Base-by-base conservation (phyloP, 1,140 invertebrate genomes). In the Drosophila sp. region DNA sequence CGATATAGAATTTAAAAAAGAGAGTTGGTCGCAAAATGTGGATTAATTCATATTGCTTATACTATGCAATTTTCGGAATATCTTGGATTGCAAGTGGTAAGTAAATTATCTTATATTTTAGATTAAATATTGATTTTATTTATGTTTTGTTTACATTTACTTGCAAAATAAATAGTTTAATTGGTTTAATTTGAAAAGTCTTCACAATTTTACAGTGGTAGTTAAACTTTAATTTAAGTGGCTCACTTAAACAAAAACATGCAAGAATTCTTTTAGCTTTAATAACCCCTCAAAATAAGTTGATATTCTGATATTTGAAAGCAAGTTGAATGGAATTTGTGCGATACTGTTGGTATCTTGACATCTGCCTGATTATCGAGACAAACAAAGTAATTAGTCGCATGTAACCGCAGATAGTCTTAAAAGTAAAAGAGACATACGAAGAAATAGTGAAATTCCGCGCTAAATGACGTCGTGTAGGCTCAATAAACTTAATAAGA, bases 301-400 rank as follows among this genome's bases (percentile, higher is more conserved):
- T 38, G n/a, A 11, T 38, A 38, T 38, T 13, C 36, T 13, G 36
- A 0, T 38, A 38, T 38, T 38, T 6, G n/a, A 38, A 38, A 38
- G 36, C 2, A 4, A 38, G 36, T 38, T 38, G n/a, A 38, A 38
- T 36, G 34, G 8, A 36, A 21, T 21, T 36, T 36, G 36, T 51
- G 48, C 48, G 38, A 62, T 45, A 48, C 18, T 63, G 14, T 51
- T 58, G 51, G 9, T 56, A 53, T 21, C 41, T n/a, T 38, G 65
- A 25, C 32, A 38, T 29, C 11, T 63, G 38, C 1, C 56, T 62
- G 72, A 76, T 76, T 63, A 73, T 65, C 14, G 78, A 81, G 76
- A 70, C 83, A 87, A 87, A 89, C 79, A 89, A 89, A 89, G 76
- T 59, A 87, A 87, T 87, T 87, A 87, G 67, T 59, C 56, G 72